phyloP scores from a whole-genome alignment of 2,113 vertebrate genomes.

The Glaucidium brasilianum region DNA sequence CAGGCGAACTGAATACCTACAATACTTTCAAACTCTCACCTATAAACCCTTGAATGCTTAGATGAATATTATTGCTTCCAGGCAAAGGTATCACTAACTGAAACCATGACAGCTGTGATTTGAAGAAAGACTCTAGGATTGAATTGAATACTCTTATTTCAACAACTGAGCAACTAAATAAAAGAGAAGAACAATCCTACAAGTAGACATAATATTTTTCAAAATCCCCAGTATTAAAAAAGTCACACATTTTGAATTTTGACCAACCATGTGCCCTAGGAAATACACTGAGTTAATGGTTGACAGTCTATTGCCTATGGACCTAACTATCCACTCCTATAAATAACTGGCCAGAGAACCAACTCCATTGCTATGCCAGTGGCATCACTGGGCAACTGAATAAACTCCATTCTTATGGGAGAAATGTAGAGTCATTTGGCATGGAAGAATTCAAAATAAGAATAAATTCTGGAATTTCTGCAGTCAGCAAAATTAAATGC shows the following conservation, averaged over 20 bases:
- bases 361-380: not conserved
- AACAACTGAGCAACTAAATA: not conserved
- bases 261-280: not conserved
- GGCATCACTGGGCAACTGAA: not conserved
- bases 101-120: not conserved
- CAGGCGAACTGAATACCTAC: not conserved
- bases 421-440: not conserved
- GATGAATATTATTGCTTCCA: not conserved
- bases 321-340: not conserved
- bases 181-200: not conserved
- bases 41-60: not conserved
- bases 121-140: not conserved
- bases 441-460: not conserved
- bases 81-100: not conserved
- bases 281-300: not conserved
- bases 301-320: not conserved
- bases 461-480: not conserved
- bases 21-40: not conserved
- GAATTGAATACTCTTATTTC: not conserved
- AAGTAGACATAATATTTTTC: not conserved
- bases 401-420: not conserved
- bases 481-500: not conserved
- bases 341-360: not conserved
- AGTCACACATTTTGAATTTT: not conserved
- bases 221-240: not conserved